Evolutionary conservation across 2,888 invertebrate genomes (phyloP), one percentile per base, ranked within the genome.

Genomic region (Lycaena phlaeas): DNA sequence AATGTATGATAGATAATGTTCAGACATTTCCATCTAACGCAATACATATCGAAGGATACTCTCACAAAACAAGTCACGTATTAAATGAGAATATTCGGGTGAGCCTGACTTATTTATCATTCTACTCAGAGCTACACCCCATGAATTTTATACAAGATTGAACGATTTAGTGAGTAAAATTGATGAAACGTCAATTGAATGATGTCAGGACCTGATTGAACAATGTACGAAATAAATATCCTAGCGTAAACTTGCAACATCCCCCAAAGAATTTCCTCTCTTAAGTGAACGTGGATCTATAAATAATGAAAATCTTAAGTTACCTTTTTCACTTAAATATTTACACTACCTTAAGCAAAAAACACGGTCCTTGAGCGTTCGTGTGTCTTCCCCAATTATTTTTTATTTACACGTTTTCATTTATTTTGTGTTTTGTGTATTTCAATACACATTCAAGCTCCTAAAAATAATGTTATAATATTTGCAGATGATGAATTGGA

Each of bases 81-180:
- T 73, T 79, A 82, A 81, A 84, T 84, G 82, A 79, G 82, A 82
- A 82, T 84, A 84, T 82, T 84, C 76, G 81, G 77, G 66, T 74
- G 67, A 77, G 73, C 75, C 81, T 59, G 62, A 69, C 81, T 81
- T 84, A 84, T 84, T 82, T 82, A 84, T 84, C 84, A 84, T 84
- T 77, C 82, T 68, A 65, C 71, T 73, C 78, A 70, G 67, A 67
- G 71, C 75, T 77, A 74, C 78, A 75, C 74, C 73, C 81, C 77
- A 81, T 84, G 81, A 84, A 82, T 84, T 82, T 82, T 79, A 77
- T 82, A 82, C 79, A 82, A 82, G 82, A 82, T 81, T 77, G 82
- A 82, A 73, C 81, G 82, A 82, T 81, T 82, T 82, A 78, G 68
- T 73, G 70, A 76, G 70, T 71, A 64, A 78, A 77, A 84, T 82